Base-by-base conservation (phyloP, 2,888 invertebrate species). In the Drosophila testacea region DNA sequence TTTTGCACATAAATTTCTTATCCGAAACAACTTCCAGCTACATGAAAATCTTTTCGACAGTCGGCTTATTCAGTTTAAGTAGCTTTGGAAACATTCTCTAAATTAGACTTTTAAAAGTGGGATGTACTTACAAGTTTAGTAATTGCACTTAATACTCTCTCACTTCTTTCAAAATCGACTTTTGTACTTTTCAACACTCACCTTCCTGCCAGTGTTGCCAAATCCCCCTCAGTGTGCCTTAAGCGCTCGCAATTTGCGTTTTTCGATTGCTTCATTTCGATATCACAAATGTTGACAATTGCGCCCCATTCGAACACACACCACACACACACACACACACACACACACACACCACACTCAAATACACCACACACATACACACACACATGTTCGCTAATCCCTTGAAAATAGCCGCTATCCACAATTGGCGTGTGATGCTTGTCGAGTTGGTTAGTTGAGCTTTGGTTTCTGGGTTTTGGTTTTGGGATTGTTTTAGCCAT, bases 221-320 rank as follows among this genome's bases (percentile, higher is more conserved):
- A 11, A n/a, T 6, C 6, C 38, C 28, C n/a, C 13, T 13, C 42
- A 41, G 42, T 32, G 30, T 42, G 30, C 55, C 6, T 16, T 41
- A 54, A 41, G 16, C 39, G 79, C 51, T 47, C 47, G 57, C 73
- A 69, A 83, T 81, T 85, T 65, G 68, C 56, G 59, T 65, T 61
- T 61, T 65, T 69, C 73, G 69, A 77, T 85, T 69, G 65, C 44
- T 66, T 67, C 34, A 70, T 52, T 79, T 62, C 75, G 62, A 65
- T 69, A 54, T 48, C 65, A 64, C 71, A 77, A 80, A 51, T 74
- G 83, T 88, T 77, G 71, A 76, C 82, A 87, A 71, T 47, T 32
- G 38, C 30, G 7, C 10, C 16, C 41, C 42, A 36, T 7, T 51
- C 4, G 28, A 36, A 59, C 4, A 48, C 10, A 47, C 3, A 50